These are phyloP conservation scores for Heteronetta atricapilla DNA, from an alignment of 2,113 vertebrate species.

Conservation along the genomic window DNA sequence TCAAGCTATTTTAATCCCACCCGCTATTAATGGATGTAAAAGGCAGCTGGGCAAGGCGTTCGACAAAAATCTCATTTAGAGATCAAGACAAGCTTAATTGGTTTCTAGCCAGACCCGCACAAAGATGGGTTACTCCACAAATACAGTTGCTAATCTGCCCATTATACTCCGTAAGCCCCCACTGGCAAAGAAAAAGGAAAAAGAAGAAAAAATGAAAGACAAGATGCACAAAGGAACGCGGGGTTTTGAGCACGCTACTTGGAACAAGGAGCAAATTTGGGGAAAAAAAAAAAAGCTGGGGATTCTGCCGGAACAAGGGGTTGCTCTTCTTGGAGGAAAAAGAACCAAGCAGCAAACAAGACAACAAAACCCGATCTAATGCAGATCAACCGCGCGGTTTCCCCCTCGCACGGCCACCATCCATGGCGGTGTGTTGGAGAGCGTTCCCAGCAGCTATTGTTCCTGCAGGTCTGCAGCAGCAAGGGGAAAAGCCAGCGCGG, in stretches of 20 bases:
- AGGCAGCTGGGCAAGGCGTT: not conserved
- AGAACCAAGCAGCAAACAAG: not conserved
- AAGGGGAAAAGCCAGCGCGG: not conserved
- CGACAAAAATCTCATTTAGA: slow-evolving; percentile 68
- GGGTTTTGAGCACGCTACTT: not conserved
- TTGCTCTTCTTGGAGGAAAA: not conserved
- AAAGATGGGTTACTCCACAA: slow-evolving; percentile 68
- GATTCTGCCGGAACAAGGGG: not conserved
- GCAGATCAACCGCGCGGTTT: not conserved
- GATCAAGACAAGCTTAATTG: slow-evolving; percentile 75
- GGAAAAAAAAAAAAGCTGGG: not conserved
- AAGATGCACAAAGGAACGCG: slow-evolving; percentile 42
- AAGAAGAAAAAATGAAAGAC: not conserved
- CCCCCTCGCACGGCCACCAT: not conserved
- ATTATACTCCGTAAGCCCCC: slow-evolving; percentile 59
- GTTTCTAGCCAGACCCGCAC: slow-evolving; percentile 65
- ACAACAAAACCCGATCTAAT: not conserved
- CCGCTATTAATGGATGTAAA: slow-evolving; percentile 42
- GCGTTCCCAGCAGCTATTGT: slow-evolving; percentile 36
- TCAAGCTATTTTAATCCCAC: slow-evolving; percentile 60
- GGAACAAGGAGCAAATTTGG: not conserved
- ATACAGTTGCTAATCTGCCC: slow-evolving; percentile 64
- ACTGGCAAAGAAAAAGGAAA: not conserved
- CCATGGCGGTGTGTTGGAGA: not conserved
- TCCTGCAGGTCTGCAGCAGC: not conserved